These are phyloP conservation scores for Suillia variegata DNA, from an alignment of 2,888 invertebrate genomes.

Conservation along the genomic window DNA sequence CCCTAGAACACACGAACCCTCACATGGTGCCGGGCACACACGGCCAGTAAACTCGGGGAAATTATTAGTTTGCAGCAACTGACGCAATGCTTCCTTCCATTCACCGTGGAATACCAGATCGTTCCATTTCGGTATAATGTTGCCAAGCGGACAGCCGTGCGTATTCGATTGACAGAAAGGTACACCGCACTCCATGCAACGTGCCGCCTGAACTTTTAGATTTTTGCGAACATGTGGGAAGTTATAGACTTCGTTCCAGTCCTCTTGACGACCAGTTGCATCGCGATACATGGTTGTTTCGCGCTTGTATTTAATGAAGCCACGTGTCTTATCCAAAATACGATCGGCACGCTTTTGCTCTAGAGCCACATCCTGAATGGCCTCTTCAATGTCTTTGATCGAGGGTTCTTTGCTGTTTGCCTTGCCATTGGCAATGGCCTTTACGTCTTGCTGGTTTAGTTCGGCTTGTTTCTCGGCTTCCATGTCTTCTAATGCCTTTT, in stretches of 20 bases:
- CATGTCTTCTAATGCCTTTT: constrained; percentile 80
- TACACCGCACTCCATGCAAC: constrained; percentile 99
- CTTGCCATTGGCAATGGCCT: constrained; percentile 53
- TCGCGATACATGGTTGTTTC: constrained; percentile 86
- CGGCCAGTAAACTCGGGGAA: constrained; percentile 98
- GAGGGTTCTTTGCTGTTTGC: constrained; percentile 62
- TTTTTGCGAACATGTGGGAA: constrained; percentile 84
- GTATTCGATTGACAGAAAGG: constrained; percentile 92
- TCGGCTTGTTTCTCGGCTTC: constrained; percentile 56
- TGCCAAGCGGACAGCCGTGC: constrained; percentile 96
- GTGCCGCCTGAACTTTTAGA: constrained; percentile 87
- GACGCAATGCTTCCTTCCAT: constrained; percentile 92
- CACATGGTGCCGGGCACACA: constrained; percentile 96
- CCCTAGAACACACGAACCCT: constrained; percentile 95
- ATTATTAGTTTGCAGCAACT: constrained; percentile 96
- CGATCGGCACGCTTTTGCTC: constrained; percentile 83
- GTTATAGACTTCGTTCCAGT: constrained; percentile 98
- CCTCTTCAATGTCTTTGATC: constrained; percentile 86
- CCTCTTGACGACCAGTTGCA: constrained; percentile 81
- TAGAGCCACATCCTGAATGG: constrained; percentile 75
- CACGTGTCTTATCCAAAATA: constrained; percentile 81
- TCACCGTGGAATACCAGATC: constrained; percentile 92
- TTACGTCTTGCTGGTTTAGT: constrained; percentile 43
- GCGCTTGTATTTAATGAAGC: constrained; percentile 95
- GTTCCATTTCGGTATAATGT: constrained; percentile 99